Evolutionary conservation across 2,113 vertebrate species (phyloP).

Genomic region (Paradoxurus hermaphroditus): DNA sequence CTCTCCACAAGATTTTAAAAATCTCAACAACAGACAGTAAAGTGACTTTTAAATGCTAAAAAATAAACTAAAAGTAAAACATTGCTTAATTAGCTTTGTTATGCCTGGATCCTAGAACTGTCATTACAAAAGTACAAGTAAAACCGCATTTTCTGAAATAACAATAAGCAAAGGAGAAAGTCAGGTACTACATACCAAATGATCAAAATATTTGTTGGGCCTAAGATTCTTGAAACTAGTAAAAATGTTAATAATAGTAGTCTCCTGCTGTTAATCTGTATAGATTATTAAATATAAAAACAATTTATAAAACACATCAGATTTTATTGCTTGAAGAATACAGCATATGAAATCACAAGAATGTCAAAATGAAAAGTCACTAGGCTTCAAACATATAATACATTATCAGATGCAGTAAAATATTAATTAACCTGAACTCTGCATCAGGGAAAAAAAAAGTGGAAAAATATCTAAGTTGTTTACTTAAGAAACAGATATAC

Average conservation of each 20-base stretch:
- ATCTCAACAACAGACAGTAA: not conserved
- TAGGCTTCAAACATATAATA: slow-evolving; percentile 90
- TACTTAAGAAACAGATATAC: slow-evolving; percentile 81
- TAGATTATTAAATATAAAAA: slow-evolving; percentile 84
- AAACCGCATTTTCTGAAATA: slow-evolving; percentile 55
- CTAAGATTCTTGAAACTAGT: slow-evolving; percentile 50
- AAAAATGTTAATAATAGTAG: slow-evolving; percentile 61
- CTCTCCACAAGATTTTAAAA: slow-evolving; percentile 29
- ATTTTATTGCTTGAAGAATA: slow-evolving; percentile 99
- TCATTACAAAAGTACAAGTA: slow-evolving; percentile 50
- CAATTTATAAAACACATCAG: slow-evolving; percentile 92
- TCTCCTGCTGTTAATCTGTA: slow-evolving; percentile 45
- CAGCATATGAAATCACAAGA: slow-evolving; percentile 92
- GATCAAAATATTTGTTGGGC: slow-evolving; percentile 36
- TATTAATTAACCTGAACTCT: slow-evolving; percentile 90
- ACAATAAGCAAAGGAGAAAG: slow-evolving; percentile 43
- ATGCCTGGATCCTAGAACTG: not conserved
- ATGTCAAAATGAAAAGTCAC: slow-evolving; percentile 90
- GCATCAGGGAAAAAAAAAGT: slow-evolving; percentile 83
- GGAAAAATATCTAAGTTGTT: slow-evolving; percentile 81
- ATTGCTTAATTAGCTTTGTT: slow-evolving; percentile 17
- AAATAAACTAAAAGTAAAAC: slow-evolving; percentile 37
- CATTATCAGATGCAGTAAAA: slow-evolving; percentile 91
- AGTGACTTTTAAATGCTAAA: slow-evolving; percentile 18
- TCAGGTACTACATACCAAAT: not conserved